A percentile compares a stretch with the other conserved stretches of the same genome.
phyloP scores from a whole-genome alignment of 2,888 invertebrate genomes.

The Drosophila merina region DNA sequence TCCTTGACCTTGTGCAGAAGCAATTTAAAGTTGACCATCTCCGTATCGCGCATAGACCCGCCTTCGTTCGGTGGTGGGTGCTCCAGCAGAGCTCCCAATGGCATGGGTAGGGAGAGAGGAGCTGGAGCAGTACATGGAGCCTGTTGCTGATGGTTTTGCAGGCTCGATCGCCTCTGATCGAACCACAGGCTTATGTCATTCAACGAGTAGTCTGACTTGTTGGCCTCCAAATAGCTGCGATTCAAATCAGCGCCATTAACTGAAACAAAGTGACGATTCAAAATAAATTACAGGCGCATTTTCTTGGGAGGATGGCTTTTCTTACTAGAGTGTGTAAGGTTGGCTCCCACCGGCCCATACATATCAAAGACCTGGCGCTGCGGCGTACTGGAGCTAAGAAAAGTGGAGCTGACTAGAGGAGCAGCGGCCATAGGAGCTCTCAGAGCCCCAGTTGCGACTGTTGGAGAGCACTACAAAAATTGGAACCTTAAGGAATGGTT shows the following conservation, averaged over 20 bases:
- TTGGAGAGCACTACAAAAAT: conserved; percentile 18
- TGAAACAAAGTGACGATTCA: conserved; percentile 29
- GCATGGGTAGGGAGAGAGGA: conserved; percentile 33
- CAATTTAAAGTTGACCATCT: conserved; percentile 82
- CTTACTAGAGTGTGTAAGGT: conserved; percentile 75
- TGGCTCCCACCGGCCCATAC: conserved; percentile 59
- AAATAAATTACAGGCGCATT: too few species aligned
- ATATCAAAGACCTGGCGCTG: conserved; percentile 66
- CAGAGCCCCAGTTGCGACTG: background rate
- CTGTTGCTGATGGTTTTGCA: conserved; percentile 19
- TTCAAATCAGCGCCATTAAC: conserved; percentile 83
- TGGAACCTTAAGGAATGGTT: background rate
- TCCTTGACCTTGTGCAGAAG: conserved; percentile 83
- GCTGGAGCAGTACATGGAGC: conserved; percentile 7
- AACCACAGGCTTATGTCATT: conserved; percentile 83
- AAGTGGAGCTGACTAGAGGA: conserved; percentile 68
- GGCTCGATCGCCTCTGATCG: conserved; percentile 70
- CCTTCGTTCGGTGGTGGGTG: conserved; percentile 52
- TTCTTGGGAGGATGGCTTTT: background rate
- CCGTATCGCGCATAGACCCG: conserved; percentile 75
- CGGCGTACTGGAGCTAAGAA: conserved; percentile 81
- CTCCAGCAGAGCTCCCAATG: conserved; percentile 57
- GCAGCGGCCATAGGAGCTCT: conserved; percentile 24
- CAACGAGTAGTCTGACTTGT: conserved; percentile 83
- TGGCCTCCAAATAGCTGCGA: conserved; percentile 83